Evolutionary conservation across 2,888 invertebrate genomes (phyloP), one percentile per base, ranked within the genome.

Genomic region (Lysandra bellargus): DNA sequence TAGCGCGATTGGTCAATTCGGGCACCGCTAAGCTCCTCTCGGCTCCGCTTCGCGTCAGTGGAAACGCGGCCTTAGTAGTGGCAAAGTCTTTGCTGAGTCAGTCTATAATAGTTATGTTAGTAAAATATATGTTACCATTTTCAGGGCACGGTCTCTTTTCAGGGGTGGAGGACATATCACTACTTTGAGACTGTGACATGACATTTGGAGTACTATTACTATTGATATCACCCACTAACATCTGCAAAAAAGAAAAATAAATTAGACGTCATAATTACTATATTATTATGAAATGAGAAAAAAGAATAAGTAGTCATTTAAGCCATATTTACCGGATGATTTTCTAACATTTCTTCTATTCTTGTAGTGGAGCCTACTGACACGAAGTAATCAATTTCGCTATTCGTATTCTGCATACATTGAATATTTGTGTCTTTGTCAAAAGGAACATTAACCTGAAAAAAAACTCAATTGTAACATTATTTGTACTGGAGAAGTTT

Each of bases 351-450:
- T 83, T 94, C 94, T 84, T 95, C 95, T 80, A 95, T 94, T 84
- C 94, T 90, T 79, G 91, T 92, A 74, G 93, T 93, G 14, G 94
- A 92, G 33, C 96, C 97, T 78, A 97, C 96, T 33, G 97, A 97
- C 44, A 97, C 97, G 82, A 97, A 96, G 87, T 97, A 97, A 88
- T 97, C 97, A 83, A 97, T 97, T 85, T 97, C 97, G 84, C 96
- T 96, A 73, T 96, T 96, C 57, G 96, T 96, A 86, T 97, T 96
- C 86, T 96, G 96, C 83, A 96, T 96, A 85, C 97, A 96, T 85
- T 97, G 96, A 84, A 97, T 97, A 82, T 96, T 95, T 12, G 97
- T 97, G 80, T 96, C 96, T 79, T 95, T 95, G 78, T 96, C 95
- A 86, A 97, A 96, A 77, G 96, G 95, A 84, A 97, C 97, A 81